Evolutionary conservation across 35 echinoderm and acorn worm species (phyloP), one percentile per base, ranked within the genome.

Genomic region (Ophioderma brevispina): DNA sequence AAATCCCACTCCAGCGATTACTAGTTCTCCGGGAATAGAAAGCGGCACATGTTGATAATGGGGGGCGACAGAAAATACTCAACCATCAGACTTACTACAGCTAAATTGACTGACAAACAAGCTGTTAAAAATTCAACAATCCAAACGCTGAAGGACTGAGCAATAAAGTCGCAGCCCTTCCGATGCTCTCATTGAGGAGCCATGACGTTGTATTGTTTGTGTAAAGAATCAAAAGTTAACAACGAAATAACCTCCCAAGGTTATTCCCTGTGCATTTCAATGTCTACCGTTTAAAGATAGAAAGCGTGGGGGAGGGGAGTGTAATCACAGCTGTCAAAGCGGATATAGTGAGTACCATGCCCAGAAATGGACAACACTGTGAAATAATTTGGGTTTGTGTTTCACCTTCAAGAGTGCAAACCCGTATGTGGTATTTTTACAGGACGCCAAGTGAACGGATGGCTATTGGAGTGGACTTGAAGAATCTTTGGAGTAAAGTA

Each of bases 331-430:
- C 49, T 84, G 49, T 84, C 49, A 84, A 59, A 28, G 55, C 82
- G 11, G 32, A 84, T 28, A 41, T 80, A 5, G n/a, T 80, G 4
- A 80, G 78, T 36, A 80, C 78, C 33, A 18, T 80, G 78, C 78
- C 78, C 78, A 5, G 78, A 80, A 4, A 34, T 80, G 28, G 78
- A 80, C 33, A 80, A 17, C 17, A 84, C 43, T 84, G 82, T 84
- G 82, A 84, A 84, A 84, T 84, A 5, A 59, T 84, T 13, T 84
- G 82, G 82, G 43, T 84, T 33, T 84, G 82, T 52, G 31, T 84
- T n/a, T 52, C 50, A 84, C 35, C 43, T 84, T 30, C 82, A 84
- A 32, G 49, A 84, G 18, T 34, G 42, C 15, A 84, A 84, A 84
- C 23, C 82, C 59, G 0, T 84, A 84, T 36, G 50, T 84, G 82